These are phyloP conservation scores for Hymenopus coronatus DNA, from an alignment of 2,888 invertebrate species.

Conservation along the genomic window DNA sequence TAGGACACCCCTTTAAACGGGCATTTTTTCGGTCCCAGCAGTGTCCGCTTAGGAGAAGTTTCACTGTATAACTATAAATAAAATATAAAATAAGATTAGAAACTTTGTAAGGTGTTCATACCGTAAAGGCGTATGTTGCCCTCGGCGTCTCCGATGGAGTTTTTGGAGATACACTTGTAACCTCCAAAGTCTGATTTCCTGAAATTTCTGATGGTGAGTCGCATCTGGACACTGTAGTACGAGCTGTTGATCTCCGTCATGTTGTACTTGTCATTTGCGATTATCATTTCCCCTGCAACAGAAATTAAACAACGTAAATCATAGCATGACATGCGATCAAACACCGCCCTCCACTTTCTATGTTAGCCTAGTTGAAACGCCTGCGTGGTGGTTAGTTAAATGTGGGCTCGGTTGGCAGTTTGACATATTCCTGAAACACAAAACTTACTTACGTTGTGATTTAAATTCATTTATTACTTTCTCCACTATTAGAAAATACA, in stretches of 20 bases:
- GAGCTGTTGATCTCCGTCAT: conserved; percentile 77
- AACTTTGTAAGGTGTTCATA: conserved; percentile 50
- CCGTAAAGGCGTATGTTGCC: conserved; percentile 86
- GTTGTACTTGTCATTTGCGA: conserved; percentile 78
- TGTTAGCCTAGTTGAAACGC: too few relatives aligned
- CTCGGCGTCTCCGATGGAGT: conserved; percentile 88
- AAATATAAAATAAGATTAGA: not conserved
- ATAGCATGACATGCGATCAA: not conserved
- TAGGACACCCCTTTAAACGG: too few relatives aligned
- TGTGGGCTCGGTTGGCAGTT: too few relatives aligned
- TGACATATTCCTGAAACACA: too few relatives aligned
- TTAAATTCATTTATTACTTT: too few relatives aligned
- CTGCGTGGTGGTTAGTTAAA: too few relatives aligned
- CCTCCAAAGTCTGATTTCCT: conserved; percentile 77
- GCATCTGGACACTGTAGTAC: conserved; percentile 83
- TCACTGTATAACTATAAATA: too few relatives aligned
- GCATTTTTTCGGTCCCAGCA: too few relatives aligned
- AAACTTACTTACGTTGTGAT: too few relatives aligned
- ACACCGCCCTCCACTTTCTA: not conserved
- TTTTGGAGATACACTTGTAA: conserved; percentile 89
- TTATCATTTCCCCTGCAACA: conserved; percentile 83
- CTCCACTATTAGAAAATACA: too few relatives aligned
- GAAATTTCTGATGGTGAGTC: conserved; percentile 70
- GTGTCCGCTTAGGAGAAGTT: too few relatives aligned
- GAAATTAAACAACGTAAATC: not conserved